Evolutionary conservation across 2,797 vertebrate species (phyloP).

Genomic region (Trematomus bernacchii): DNA sequence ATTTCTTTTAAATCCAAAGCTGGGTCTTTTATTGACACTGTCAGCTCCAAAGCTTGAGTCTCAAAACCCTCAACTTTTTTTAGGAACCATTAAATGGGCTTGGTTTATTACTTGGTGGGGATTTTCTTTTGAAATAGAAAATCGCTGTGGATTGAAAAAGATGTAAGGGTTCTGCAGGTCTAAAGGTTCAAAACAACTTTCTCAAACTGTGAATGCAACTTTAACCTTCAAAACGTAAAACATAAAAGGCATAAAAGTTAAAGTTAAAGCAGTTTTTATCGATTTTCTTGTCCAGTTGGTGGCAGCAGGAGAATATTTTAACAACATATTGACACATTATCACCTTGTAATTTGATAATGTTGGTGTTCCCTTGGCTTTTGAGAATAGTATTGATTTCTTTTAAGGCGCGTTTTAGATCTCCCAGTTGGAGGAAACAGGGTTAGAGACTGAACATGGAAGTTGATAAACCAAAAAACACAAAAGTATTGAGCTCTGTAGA

Average conservation of each 20-base stretch:
- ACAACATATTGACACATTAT: not conserved
- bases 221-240: not conserved
- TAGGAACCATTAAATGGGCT: not conserved
- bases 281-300: not conserved
- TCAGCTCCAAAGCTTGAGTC: conserved; percentile 1
- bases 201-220: not conserved
- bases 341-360: not conserved
- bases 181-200: not conserved
- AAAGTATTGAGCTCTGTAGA: not conserved
- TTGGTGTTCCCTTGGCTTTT: not conserved
- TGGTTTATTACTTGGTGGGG: conserved; percentile 13
- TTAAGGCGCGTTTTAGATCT: not conserved
- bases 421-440: not conserved
- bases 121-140: conserved; percentile 14
- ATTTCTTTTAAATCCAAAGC: conserved; percentile 16
- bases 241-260: not conserved
- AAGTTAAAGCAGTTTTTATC: not conserved
- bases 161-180: not conserved
- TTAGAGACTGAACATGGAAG: not conserved
- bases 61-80: conserved; percentile 26
- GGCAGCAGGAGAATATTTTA: not conserved
- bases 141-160: not conserved
- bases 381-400: not conserved
- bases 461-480: not conserved
- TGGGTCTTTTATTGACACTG: conserved; percentile 23